A percentile compares a stretch with the other conserved stretches of the same genome.
These are phyloP conservation scores for Euwallacea fornicatus DNA, from an alignment of 1,140 invertebrate species.

Conservation along the genomic window DNA sequence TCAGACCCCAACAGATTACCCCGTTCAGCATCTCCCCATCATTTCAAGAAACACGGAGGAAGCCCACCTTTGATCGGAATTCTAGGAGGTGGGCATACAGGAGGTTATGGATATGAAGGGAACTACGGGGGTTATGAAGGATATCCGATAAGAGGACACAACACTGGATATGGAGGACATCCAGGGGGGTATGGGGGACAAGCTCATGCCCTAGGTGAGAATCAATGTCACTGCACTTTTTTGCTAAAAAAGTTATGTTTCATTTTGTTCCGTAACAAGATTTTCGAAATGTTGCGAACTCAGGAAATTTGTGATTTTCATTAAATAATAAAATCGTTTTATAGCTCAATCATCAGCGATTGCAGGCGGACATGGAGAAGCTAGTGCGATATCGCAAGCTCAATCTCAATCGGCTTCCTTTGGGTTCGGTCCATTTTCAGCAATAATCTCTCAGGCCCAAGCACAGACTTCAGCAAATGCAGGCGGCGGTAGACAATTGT, in stretches of 20 bases:
- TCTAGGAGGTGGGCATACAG: constrained; percentile 10
- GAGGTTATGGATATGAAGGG: constrained; percentile 17
- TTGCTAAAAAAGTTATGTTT: not conserved
- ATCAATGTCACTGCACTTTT: too few species aligned
- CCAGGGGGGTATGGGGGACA: constrained; percentile 8
- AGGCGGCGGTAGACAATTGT: constrained; percentile 6
- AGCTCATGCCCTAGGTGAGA: constrained; percentile 9
- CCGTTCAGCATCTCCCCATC: constrained; percentile 3
- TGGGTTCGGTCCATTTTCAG: constrained; percentile 21
- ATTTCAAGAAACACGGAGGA: constrained; percentile 13
- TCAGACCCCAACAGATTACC: not conserved
- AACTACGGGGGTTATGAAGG: constrained; percentile 16
- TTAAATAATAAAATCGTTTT: not conserved
- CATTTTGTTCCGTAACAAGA: not conserved
- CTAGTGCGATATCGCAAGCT: constrained; percentile 10
- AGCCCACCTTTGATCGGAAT: not conserved
- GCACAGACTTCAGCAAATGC: constrained; percentile 3
- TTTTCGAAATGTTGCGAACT: not conserved
- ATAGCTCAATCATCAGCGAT: constrained; percentile 13
- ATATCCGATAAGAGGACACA: not conserved
- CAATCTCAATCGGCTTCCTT: constrained; percentile 23
- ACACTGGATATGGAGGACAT: not conserved
- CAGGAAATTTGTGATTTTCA: not conserved
- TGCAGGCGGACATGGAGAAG: constrained; percentile 16
- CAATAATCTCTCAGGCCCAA: constrained; percentile 11